phyloP scores from a whole-genome alignment of 1,140 invertebrate species.

The Zaprionus africanus region DNA sequence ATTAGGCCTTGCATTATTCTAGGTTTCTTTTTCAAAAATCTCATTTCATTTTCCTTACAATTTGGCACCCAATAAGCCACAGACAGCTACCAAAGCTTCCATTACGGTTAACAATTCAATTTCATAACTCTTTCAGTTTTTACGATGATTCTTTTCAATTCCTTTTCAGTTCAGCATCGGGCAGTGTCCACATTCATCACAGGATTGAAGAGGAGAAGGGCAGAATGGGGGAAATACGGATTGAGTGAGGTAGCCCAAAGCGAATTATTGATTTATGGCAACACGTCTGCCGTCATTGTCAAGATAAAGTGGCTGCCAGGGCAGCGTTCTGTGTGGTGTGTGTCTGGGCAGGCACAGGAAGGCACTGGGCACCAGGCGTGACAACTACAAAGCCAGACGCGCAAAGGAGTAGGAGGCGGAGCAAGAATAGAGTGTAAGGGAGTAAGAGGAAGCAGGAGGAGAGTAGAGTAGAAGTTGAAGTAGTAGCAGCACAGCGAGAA shows the following conservation, averaged over 20 bases:
- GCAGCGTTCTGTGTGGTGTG: slow-evolving; percentile 7
- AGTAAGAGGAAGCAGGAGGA: not conserved
- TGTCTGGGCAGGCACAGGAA: not conserved
- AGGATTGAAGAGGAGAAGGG: no score
- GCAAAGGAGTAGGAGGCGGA: not conserved
- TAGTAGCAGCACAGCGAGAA: not conserved
- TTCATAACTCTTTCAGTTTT: slow-evolving; percentile 20
- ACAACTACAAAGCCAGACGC: slow-evolving; percentile 52
- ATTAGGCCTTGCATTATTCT: not conserved
- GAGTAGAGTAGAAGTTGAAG: slow-evolving; percentile 10
- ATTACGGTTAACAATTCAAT: slow-evolving; percentile 5
- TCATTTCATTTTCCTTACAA: not conserved
- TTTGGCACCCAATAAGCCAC: no score
- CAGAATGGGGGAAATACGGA: not conserved
- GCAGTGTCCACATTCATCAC: not conserved
- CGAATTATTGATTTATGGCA: slow-evolving; percentile 72
- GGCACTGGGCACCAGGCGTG: slow-evolving; percentile 49
- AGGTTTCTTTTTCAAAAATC: not conserved
- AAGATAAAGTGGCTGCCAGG: slow-evolving; percentile 55
- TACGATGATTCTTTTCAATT: not conserved
- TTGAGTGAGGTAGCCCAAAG: slow-evolving; percentile 5
- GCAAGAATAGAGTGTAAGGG: no score
- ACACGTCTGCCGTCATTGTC: slow-evolving; percentile 68
- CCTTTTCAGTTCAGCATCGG: slow-evolving; percentile 1
- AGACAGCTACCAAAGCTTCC: not conserved